phyloP scores from a whole-genome alignment of 2,113 vertebrate genomes.

The Myodes glareolus region DNA sequence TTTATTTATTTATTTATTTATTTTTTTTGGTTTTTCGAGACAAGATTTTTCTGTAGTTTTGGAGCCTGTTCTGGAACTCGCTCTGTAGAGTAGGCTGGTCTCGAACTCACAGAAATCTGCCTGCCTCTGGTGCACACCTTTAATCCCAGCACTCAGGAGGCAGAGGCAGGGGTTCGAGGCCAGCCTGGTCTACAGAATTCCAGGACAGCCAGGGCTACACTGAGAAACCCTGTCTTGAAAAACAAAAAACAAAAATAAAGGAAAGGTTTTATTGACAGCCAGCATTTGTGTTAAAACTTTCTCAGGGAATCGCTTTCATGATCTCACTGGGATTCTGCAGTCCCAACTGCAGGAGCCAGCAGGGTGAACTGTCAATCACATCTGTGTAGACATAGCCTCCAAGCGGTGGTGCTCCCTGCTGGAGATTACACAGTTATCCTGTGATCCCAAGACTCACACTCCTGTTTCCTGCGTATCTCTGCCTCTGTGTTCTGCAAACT shows the following conservation, averaged over 20 bases:
- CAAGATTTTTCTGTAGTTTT: too few relatives aligned
- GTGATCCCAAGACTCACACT: not conserved
- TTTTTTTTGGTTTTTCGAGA: too few relatives aligned
- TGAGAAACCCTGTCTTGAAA: not conserved
- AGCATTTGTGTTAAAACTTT: slow-evolving; percentile 5
- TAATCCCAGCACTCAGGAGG: not conserved
- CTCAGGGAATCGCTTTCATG: not conserved
- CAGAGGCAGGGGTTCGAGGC: not conserved
- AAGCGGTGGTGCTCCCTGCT: not conserved
- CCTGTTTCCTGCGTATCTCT: not conserved
- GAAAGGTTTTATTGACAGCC: slow-evolving; percentile 15
- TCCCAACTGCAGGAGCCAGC: not conserved
- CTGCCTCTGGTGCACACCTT: not conserved
- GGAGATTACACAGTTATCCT: not conserved
- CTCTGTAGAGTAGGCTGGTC: too few relatives aligned
- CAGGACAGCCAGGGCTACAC: not conserved
- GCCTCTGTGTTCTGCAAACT: not conserved
- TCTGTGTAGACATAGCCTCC: not conserved
- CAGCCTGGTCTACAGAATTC: not conserved
- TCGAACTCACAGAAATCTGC: too few relatives aligned
- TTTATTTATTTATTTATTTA: too few relatives aligned
- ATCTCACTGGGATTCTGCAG: not conserved
- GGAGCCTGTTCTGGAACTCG: too few relatives aligned
- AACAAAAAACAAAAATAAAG: not conserved
- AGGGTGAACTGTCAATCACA: not conserved